Evolutionary conservation across 2,888 invertebrate species (phyloP), one percentile per base, ranked within the genome.

Genomic region (Tenthredo notha): DNA sequence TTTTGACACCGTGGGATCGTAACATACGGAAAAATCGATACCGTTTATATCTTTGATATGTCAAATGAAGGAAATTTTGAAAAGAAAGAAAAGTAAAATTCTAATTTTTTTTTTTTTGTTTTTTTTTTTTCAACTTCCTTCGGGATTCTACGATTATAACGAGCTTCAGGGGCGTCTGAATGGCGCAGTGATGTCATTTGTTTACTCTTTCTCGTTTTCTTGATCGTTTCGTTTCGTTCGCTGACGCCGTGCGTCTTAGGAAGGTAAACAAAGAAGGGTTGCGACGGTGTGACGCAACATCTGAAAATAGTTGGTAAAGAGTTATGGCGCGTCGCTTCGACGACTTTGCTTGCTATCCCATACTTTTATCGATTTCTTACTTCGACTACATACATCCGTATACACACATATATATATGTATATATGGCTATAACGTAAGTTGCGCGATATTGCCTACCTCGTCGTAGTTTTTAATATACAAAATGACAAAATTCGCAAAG

Each of bases 181-280:
- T 67, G 43, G 67, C 82, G 67, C 67, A 43, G 82, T 83, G 82
- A 83, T 54, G 82, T 83, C 82, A 67, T 67, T 25, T 67, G 82
- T 67, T 83, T 83, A 67, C 67, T 83, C 67, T 83, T 47, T 47
- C 47, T 67, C 58, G 47, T 67, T 65, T 77, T 83, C 82, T 65
- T 67, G 82, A 83, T 83, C 82, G 67, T 67, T 67, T 83, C 82
- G 67, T 67, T 67, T 67, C 54, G 15, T 74, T 74, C 80, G 80
- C 61, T 61, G 80, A 80, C 80, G 80, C 58, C 67, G 82, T 83
- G 82, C 82, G 82, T 83, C 82, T 61, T 67, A 83, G 67, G 82
- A 43, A 29, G 33, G 82, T 65, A 83, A 83, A 65, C 82, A 83
- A 25, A 43, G 67, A 43, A 67, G 75, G 75, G 50, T 77, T 77